Evolutionary conservation across 2,113 vertebrate genomes (phyloP).

Genomic region (Xiphophorus couchianus): DNA sequence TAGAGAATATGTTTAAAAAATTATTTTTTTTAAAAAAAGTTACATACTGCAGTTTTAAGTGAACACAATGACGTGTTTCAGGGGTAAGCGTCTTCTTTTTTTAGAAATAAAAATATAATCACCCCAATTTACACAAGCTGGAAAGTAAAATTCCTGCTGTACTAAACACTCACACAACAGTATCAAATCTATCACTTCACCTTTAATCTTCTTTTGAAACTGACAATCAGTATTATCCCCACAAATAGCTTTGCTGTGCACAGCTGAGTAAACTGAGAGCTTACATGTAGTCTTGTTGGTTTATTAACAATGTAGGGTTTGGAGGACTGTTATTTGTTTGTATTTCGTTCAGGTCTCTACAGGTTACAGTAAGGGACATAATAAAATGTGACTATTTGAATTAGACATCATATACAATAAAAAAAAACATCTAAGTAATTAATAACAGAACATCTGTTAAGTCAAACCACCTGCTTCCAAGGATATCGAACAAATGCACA

Average conservation of each 20-base stretch:
- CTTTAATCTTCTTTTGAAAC: conserved; percentile 20
- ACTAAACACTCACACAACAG: too few relatives aligned
- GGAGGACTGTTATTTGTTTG: too few relatives aligned
- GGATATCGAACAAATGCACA: neutral
- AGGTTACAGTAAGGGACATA: too few relatives aligned
- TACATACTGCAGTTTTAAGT: too few relatives aligned
- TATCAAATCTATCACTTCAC: neutral
- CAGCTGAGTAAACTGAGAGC: neutral
- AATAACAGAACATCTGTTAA: neutral
- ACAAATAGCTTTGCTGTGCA: neutral
- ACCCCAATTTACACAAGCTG: too few relatives aligned
- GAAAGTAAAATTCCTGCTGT: too few relatives aligned
- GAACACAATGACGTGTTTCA: too few relatives aligned
- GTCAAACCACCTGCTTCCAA: neutral
- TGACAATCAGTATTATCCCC: neutral
- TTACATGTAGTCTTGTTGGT: neutral
- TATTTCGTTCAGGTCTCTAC: neutral
- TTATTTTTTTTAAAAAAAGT: too few relatives aligned
- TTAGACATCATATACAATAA: neutral
- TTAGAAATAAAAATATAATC: too few relatives aligned
- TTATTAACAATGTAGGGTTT: too few relatives aligned
- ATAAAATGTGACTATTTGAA: neutral
- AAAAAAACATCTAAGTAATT: neutral
- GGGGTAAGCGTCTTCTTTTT: too few relatives aligned
- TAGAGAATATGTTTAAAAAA: too few relatives aligned